A percentile compares a stretch with the other conserved stretches of the same genome.
Conservation (phyloP, 2,888 invertebrate species). For the Parnassius orleans region DNA sequence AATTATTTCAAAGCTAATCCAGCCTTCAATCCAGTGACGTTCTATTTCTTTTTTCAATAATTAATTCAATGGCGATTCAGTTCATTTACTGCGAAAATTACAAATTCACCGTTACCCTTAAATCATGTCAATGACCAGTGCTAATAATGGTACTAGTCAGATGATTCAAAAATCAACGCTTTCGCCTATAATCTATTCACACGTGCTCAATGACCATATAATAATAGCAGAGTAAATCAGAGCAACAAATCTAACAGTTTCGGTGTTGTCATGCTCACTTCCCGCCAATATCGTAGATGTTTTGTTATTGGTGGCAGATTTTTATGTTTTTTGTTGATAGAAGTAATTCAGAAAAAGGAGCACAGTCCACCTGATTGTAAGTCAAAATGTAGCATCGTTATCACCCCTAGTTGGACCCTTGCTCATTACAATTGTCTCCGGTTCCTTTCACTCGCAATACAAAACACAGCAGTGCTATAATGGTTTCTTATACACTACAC, state of each 20-base stretch:
- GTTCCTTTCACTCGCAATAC: too few species aligned
- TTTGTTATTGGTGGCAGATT: background rate
- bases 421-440: too few species aligned
- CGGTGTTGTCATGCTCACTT: slow-evolving; percentile 23
- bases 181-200: slow-evolving; percentile 41
- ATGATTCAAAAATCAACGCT: slow-evolving; percentile 38
- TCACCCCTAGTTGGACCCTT: too few species aligned
- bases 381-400: too few species aligned
- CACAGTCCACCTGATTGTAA: too few species aligned
- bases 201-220: slow-evolving; percentile 34
- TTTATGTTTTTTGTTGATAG: too few species aligned
- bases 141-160: slow-evolving; percentile 29
- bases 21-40: background rate
- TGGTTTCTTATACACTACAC: too few species aligned
- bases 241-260: slow-evolving; percentile 33
- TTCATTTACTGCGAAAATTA: slow-evolving; percentile 30
- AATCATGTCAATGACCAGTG: slow-evolving; percentile 35
- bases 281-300: slow-evolving; percentile 1
- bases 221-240: slow-evolving; percentile 25
- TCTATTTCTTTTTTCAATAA: background rate
- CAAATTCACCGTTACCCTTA: slow-evolving; percentile 36
- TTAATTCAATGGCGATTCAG: slow-evolving; percentile 11
- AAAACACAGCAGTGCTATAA: too few species aligned
- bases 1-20: too few species aligned
- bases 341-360: too few species aligned